Evolutionary conservation across 2,797 vertebrate genomes (phyloP).

Genomic region (Diceros bicornis): DNA sequence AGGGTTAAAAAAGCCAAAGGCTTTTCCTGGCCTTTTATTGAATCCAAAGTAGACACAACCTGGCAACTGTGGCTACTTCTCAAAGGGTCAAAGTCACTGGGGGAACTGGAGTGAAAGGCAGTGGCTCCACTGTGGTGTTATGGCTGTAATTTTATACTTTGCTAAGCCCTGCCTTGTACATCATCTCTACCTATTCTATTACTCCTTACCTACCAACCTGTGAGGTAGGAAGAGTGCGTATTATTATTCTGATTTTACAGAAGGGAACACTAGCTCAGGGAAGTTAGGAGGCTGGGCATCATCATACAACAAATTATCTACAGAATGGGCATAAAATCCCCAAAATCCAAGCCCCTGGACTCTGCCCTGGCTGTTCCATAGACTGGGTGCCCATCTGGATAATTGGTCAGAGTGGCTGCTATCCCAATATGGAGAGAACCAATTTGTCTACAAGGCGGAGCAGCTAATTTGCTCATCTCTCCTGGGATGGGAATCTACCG

Average conservation of each 20-base stretch:
- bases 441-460: not conserved
- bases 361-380: not conserved
- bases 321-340: not conserved
- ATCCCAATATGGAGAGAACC: not conserved
- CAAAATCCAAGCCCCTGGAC: not conserved
- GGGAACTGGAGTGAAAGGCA: not conserved
- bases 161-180: not conserved
- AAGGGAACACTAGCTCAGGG: not conserved
- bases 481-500: not conserved
- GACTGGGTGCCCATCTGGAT: not conserved
- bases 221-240: not conserved
- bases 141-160: not conserved
- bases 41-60: not conserved
- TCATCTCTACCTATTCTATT: not conserved
- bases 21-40: not conserved
- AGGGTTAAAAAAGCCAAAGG: not conserved
- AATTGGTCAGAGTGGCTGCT: not conserved
- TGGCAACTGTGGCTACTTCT: not conserved
- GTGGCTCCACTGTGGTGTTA: fast-evolving
- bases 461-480: not conserved
- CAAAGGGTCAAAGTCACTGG: not conserved
- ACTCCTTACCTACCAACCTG: not conserved
- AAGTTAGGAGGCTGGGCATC: not conserved
- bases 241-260: not conserved
- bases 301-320: not conserved